phyloP scores from a whole-genome alignment of 2,888 invertebrate species.

The Saturnia japonica region DNA sequence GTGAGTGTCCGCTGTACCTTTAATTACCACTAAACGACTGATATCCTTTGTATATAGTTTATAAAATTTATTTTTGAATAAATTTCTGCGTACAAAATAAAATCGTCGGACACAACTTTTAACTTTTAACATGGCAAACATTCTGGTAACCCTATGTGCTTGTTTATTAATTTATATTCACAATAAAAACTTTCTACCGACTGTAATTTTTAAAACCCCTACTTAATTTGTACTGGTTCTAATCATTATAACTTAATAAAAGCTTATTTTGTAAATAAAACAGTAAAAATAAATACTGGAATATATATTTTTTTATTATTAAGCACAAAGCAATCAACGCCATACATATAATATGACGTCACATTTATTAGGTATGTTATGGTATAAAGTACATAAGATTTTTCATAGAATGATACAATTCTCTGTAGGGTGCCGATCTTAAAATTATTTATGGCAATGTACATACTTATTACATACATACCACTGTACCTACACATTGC shows the following conservation, averaged over 20 bases:
- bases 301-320: slow-evolving; percentile 52
- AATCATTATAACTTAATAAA: slow-evolving; percentile 12
- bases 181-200: no score
- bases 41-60: neutral
- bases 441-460: neutral
- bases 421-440: neutral
- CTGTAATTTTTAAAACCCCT: neutral
- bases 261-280: slow-evolving; percentile 32
- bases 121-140: neutral
- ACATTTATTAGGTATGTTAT: slow-evolving; percentile 27
- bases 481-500: neutral
- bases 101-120: neutral
- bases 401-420: neutral
- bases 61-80: neutral
- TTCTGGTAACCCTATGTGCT: neutral
- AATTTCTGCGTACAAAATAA: neutral
- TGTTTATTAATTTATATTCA: neutral
- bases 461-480: neutral
- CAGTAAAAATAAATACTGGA: slow-evolving; percentile 32
- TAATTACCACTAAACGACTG: neutral
- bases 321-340: slow-evolving; percentile 72
- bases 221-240: slow-evolving; percentile 5
- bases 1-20: no score
- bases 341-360: slow-evolving; percentile 27
- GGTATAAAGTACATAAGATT: neutral